These are phyloP conservation scores for Actinopyga echinites DNA, from an alignment of 53 echinoderm and acorn worm genomes.

Conservation along the genomic window DNA sequence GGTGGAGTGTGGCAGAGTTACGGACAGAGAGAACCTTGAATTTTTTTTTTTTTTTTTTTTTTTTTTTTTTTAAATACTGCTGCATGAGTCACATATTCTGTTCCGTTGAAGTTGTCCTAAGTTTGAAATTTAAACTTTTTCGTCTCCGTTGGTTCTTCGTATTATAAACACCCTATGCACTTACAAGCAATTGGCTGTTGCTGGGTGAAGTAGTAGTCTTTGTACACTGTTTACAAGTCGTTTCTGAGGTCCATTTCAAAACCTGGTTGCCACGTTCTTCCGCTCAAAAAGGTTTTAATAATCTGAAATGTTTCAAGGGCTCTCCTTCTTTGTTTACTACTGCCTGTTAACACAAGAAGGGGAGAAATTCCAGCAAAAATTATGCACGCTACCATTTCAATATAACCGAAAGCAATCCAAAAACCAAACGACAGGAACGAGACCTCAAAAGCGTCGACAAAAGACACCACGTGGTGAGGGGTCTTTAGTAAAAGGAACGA, in stretches of 20 bases:
- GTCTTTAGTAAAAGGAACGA: conserved; percentile 4
- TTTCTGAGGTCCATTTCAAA: conserved; percentile 22
- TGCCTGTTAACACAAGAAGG: not conserved
- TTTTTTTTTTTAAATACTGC: no score
- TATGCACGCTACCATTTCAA: not conserved
- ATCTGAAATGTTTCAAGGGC: not conserved
- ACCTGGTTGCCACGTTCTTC: conserved; percentile 14
- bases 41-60: no score
- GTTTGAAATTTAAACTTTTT: no score
- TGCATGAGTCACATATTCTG: no score
- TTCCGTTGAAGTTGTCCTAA: no score
- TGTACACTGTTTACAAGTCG: no score
- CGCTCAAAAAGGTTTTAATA: conserved; percentile 10
- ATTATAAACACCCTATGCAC: no score
- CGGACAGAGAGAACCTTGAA: no score
- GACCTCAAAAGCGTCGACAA: not conserved
- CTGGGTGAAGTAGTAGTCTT: not conserved
- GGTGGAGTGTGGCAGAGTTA: no score
- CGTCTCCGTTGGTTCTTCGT: no score
- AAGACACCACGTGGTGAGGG: not conserved
- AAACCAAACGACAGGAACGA: not conserved
- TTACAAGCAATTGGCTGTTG: not conserved
- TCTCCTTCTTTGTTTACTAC: not conserved
- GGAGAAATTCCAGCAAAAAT: not conserved
- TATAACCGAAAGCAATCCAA: not conserved